Evolutionary conservation across 2,888 invertebrate genomes (phyloP), one percentile per base, ranked within the genome.

Genomic region (Orthosia gracilis): DNA sequence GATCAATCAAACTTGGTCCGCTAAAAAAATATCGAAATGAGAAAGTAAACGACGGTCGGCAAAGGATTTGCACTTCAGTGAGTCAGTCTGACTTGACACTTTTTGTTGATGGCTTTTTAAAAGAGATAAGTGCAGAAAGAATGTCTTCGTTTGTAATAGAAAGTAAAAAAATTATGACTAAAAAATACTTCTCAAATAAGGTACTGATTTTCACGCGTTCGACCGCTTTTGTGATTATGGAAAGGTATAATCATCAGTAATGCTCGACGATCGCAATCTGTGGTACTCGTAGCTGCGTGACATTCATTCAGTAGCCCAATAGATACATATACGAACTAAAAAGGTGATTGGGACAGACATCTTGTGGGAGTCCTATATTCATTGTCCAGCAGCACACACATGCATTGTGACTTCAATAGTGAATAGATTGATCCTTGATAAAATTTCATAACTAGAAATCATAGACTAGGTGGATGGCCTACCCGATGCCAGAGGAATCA

Each of bases 11-110:
- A 26, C 4, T 3, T 26, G 7, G 31, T 31, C 31, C 11, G 18
- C 13, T 21, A 52, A 76, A 73, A 70, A 64, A 76, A 31, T 45
- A 69, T 55, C 21, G 17, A n/a, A 78, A 70, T 63, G 49, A 59
- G 21, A 59, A 61, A 76, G 49, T 61, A 64, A 76, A 58, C 49
- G 23, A 54, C 50, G 4, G 17, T 3, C 13, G 49, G 13, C n/a
- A n/a, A 7, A 49, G 21, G 55, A 55, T 72, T 72, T 72, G 55
- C 64, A 47, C 55, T 61, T 55, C 64, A 64, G 26, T 65, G 54
- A 47, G 55, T 62, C 57, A 63, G 57, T 70, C 18, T 55, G 72
- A 61, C 26, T 72, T 72, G 64, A 65, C 78, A 61, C 45, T 59
- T 76, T 63, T 47, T 69, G 59, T 23, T 70, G 69, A 64, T 23